These are phyloP conservation scores for Lathamus discolor DNA, from an alignment of 2,113 vertebrate genomes.

Conservation along the genomic window DNA sequence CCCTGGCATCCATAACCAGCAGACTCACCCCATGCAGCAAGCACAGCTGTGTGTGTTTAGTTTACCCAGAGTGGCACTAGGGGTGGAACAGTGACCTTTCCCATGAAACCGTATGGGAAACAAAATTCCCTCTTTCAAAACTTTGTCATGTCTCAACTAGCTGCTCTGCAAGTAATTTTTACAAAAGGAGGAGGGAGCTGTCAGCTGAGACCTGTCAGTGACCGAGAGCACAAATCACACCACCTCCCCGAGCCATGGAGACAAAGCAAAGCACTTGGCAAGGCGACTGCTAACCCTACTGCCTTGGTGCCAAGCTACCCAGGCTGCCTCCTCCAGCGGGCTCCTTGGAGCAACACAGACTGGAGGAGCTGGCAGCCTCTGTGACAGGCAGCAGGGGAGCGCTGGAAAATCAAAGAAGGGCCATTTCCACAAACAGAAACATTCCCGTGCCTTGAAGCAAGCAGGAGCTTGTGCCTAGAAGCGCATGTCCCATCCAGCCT, in stretches of 20 bases:
- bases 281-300: background rate
- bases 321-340: background rate
- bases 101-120: slow-evolving; percentile 28
- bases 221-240: slow-evolving; percentile 31
- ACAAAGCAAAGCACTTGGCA: slow-evolving; percentile 12
- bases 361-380: background rate
- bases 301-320: background rate
- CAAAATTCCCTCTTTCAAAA: slow-evolving; percentile 68
- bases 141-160: slow-evolving; percentile 71
- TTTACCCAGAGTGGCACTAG: background rate
- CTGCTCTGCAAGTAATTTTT: slow-evolving; percentile 45
- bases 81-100: slow-evolving; percentile 42
- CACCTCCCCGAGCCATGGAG: background rate
- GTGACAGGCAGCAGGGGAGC: background rate
- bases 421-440: slow-evolving; percentile 7
- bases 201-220: slow-evolving; percentile 66
- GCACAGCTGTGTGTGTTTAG: slow-evolving; percentile 21
- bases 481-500: background rate
- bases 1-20: background rate
- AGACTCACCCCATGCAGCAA: background rate
- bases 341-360: background rate
- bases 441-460: slow-evolving; percentile 39
- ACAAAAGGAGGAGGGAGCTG: slow-evolving; percentile 63
- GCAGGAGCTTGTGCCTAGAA: slow-evolving; percentile 61
- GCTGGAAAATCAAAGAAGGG: slow-evolving; percentile 20